These are phyloP conservation scores for Eupithecia dodoneata DNA, from an alignment of 2,888 invertebrate genomes.

Conservation along the genomic window DNA sequence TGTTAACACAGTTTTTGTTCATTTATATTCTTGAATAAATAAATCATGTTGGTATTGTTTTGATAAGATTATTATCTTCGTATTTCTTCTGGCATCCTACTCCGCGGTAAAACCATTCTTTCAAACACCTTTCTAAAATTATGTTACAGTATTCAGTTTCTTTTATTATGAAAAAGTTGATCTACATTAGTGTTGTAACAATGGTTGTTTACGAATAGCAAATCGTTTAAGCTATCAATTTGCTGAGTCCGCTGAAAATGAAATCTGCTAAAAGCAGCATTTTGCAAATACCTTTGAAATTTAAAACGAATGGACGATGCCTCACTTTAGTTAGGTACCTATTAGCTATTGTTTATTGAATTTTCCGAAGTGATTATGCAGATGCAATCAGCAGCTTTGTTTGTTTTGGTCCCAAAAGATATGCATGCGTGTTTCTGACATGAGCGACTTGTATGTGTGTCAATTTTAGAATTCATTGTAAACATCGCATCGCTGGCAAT, in stretches of 20 bases:
- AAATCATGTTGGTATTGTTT: slow-evolving; percentile 34
- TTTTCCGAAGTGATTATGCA: slow-evolving; percentile 18
- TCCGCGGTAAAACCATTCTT: neutral
- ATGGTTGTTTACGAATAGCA: neutral
- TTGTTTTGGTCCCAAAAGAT: slow-evolving; percentile 36
- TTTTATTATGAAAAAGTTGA: neutral
- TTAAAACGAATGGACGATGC: neutral
- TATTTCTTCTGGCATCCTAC: neutral
- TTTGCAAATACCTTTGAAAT: neutral
- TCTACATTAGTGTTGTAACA: neutral
- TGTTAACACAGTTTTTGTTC: slow-evolving; percentile 32
- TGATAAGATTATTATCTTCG: slow-evolving; percentile 2
- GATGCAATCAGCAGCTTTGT: slow-evolving; percentile 36
- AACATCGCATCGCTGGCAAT: slow-evolving; percentile 25
- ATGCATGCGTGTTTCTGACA: slow-evolving; percentile 42
- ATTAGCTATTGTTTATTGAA: neutral
- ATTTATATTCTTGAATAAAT: slow-evolving; percentile 38
- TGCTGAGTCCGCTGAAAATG: slow-evolving; percentile 22
- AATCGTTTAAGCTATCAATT: slow-evolving; percentile 17
- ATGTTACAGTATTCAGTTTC: neutral
- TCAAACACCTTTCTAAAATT: neutral
- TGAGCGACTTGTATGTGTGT: slow-evolving; percentile 39
- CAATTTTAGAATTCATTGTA: slow-evolving; percentile 37
- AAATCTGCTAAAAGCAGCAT: slow-evolving; percentile 10
- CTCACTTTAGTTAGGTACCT: neutral